Evolutionary conservation across 2,113 vertebrate species (phyloP).

Genomic region (Fulmarus glacialis): DNA sequence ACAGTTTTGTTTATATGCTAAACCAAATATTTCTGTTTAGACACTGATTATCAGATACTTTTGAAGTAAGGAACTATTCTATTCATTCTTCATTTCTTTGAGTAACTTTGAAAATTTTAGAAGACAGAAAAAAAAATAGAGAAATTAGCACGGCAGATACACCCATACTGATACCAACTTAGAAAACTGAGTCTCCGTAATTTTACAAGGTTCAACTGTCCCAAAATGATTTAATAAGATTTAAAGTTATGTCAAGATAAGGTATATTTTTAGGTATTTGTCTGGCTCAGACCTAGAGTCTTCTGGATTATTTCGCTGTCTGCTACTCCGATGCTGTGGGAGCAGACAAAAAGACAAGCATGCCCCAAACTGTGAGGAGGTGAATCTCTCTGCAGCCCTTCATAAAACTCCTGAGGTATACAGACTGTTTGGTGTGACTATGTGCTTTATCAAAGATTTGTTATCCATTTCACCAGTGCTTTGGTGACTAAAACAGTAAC

Average conservation of each 20-base stretch:
- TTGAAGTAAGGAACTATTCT: not conserved
- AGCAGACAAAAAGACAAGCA: not conserved
- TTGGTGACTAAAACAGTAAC: not conserved
- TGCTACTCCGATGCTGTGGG: not conserved
- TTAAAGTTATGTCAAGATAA: not conserved
- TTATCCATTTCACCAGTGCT: not conserved
- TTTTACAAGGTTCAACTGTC: not conserved
- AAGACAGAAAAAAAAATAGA: not conserved
- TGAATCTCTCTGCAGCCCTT: not conserved
- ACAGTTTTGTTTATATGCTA: not conserved
- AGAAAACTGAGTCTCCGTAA: not conserved
- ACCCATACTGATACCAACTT: not conserved
- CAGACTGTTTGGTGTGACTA: not conserved
- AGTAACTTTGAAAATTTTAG: not conserved
- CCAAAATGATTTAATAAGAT: not conserved
- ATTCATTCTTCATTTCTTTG: not conserved
- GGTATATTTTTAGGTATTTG: not conserved
- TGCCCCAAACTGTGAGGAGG: not conserved
- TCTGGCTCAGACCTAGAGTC: not conserved
- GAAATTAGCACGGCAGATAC: not conserved
- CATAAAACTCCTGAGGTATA: not conserved
- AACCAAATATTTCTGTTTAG: not conserved
- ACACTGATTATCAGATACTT: not conserved
- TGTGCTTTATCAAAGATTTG: not conserved
- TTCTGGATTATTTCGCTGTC: not conserved